These are phyloP conservation scores for Paraescarpia echinospica DNA, from an alignment of 1,140 invertebrate species.

Conservation along the genomic window DNA sequence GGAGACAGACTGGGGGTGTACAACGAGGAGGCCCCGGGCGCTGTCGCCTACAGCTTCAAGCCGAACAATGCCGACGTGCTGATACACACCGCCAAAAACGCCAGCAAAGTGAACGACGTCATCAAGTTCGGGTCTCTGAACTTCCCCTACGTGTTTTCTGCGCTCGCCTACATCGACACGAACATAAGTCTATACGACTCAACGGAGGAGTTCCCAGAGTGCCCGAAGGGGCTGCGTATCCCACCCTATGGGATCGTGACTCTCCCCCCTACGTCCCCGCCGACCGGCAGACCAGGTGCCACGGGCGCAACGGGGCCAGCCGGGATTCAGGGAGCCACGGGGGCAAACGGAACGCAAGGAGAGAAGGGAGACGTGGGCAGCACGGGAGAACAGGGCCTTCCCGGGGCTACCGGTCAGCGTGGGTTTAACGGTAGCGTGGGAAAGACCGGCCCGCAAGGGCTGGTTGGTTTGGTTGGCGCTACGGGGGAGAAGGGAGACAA, in stretches of 20 bases:
- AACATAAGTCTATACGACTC: neutral
- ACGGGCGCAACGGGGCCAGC: constrained; percentile 11
- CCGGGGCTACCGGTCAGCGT: neutral
- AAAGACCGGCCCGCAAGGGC: neutral
- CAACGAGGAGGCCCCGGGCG: constrained; percentile 18
- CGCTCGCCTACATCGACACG: constrained; percentile 21
- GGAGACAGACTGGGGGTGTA: constrained; percentile 23
- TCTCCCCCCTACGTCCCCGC: neutral
- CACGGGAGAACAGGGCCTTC: neutral
- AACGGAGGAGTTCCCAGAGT: neutral
- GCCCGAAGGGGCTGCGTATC: constrained; percentile 20
- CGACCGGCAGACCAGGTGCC: constrained; percentile 11
- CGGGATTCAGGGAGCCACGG: constrained; percentile 7
- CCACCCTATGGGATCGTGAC: neutral
- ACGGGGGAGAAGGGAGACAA: neutral
- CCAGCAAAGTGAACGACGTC: neutral
- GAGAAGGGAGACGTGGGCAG: neutral
- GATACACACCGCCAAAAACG: neutral
- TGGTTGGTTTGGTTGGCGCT: neutral
- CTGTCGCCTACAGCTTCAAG: constrained; percentile 20
- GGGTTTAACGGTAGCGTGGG: constrained; percentile 12
- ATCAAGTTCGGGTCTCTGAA: constrained; percentile 12
- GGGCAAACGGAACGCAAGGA: constrained; percentile 1
- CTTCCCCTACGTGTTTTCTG: constrained; percentile 24
- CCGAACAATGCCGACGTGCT: neutral